Evolutionary conservation across 1,140 invertebrate genomes (phyloP), one percentile per base, ranked within the genome.

Genomic region (Eriocheir sinensis): DNA sequence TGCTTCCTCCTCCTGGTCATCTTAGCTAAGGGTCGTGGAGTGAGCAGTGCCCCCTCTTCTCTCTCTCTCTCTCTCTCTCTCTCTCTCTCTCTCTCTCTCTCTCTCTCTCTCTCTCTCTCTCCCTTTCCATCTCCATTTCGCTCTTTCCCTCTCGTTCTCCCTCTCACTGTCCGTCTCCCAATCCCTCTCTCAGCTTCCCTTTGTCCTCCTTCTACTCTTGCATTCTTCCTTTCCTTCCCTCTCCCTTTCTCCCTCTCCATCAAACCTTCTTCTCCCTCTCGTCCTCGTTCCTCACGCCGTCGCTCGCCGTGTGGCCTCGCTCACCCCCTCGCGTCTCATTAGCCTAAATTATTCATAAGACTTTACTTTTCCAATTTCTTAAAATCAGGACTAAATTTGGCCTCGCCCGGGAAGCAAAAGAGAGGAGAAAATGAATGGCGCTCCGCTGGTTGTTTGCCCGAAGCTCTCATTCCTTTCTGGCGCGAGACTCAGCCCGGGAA

Each of bases 291-390:
- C 60, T 72, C 60, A n/a, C 60, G 60, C 60, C 21, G 60, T 72
- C 60, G 17, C n/a, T 72, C 60, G 27, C 60, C 27, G 60, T 72
- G 60, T 72, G 60, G 60, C 60, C 60, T 72, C 60, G 60, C 60
- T 72, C 60, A n/a, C 60, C 21, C 60, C 60, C 60, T n/a, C 27
- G 60, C 60, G 60, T 72, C 60, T 72, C 60, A 72, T 72, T 72
- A 72, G 60, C 60, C 60, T 72, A 72, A 72, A 72, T 72, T 72
- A 72, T 72, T 72, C 60, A 72, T 72, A 72, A 72, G 60, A 72
- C 60, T 72, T 72, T 72, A 72, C 60, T 72, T 72, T 72, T 72
- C 60, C 60, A 72, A 72, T 72, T 72, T 72, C 60, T 72, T 72
- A 72, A 72, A 72, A 72, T 72, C 60, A 72, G 60, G 60, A 72